These are phyloP conservation scores for Palythoa heliodiscus DNA, from an alignment of 92 coral and sea anemone species.

Conservation along the genomic window DNA sequence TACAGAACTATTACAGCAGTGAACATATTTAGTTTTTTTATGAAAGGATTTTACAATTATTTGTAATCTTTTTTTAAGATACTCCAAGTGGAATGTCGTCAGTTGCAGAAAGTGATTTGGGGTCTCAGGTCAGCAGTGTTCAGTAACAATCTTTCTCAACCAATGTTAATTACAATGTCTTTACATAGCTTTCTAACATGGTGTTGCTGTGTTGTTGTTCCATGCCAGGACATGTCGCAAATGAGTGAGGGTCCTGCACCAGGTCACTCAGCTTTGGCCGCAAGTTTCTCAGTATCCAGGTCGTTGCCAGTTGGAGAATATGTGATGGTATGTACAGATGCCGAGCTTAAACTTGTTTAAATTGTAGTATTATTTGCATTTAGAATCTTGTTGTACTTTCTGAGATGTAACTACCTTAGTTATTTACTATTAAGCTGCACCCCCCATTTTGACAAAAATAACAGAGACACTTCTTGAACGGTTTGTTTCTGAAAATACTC, in stretches of 20 bases:
- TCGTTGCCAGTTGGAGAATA: constrained; percentile 43
- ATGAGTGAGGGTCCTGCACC: constrained; percentile 54
- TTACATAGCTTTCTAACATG: neutral
- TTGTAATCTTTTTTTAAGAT: constrained; percentile 47
- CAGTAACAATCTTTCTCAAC: neutral
- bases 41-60: no score
- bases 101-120: constrained; percentile 79
- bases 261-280: constrained; percentile 63
- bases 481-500: no score
- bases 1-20: neutral
- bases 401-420: no score
- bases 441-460: no score
- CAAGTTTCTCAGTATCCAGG: constrained; percentile 59
- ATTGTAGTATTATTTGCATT: no score
- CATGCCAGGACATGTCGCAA: constrained; percentile 55
- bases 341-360: no score
- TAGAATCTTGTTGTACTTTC: no score
- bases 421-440: no score
- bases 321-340: constrained; percentile 45
- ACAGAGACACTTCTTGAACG: no score
- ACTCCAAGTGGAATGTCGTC: constrained; percentile 94
- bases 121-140: constrained; percentile 63
- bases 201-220: neutral
- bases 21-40: no score
- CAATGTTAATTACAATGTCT: neutral